phyloP scores from a whole-genome alignment of 2,797 vertebrate genomes.

The Neostethus bicornis region DNA sequence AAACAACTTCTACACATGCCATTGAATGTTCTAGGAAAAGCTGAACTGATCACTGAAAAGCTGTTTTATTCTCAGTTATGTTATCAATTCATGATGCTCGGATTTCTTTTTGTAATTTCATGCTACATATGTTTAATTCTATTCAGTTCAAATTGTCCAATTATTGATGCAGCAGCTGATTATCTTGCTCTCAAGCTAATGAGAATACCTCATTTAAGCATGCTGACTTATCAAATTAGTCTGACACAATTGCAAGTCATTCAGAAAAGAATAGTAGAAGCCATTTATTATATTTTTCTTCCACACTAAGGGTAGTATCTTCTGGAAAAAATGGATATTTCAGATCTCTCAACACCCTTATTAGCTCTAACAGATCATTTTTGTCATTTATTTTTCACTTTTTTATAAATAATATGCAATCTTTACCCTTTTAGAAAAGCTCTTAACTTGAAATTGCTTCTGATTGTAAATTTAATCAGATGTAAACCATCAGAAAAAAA shows the following conservation, averaged over 20 bases:
- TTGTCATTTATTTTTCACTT: not conserved
- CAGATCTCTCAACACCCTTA: not conserved
- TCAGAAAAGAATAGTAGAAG: not conserved
- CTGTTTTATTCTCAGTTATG: not conserved
- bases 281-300: not conserved
- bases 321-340: not conserved
- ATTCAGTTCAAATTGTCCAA: not conserved
- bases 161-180: no score
- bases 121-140: not conserved
- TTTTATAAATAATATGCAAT: not conserved
- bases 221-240: slow-evolving; percentile 5
- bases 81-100: not conserved
- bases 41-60: not conserved
- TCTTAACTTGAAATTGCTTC: no score
- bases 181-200: not conserved
- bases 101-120: not conserved
- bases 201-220: not conserved
- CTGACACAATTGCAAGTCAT: not conserved
- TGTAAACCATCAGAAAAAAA: no score
- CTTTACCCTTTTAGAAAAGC: not conserved
- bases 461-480: no score
- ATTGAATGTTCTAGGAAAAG: slow-evolving; percentile 15
- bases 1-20: not conserved
- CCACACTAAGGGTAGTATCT: not conserved
- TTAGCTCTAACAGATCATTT: not conserved